Percentiles rank a stretch among this genome's conserved stretches.
These are phyloP conservation scores for Siniperca scherzeri DNA, from an alignment of 2,797 vertebrate species.

Conservation along the genomic window DNA sequence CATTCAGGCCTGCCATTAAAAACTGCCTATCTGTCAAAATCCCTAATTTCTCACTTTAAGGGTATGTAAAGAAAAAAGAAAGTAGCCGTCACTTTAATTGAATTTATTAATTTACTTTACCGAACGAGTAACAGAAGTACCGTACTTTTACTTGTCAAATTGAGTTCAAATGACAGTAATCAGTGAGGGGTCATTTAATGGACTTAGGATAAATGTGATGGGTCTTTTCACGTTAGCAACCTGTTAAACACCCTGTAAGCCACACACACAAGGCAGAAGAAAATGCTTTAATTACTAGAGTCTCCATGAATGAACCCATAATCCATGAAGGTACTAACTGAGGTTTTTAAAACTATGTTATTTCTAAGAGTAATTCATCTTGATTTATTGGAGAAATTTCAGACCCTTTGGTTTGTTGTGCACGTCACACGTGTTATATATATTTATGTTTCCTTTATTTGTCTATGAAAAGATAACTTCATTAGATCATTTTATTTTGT, in stretches of 20 bases:
- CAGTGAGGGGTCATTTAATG: not conserved
- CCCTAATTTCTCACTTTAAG: not conserved
- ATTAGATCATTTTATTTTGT: not conserved
- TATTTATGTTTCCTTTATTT: not conserved
- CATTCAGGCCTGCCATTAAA: not conserved
- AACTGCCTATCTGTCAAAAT: not conserved
- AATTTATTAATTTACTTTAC: slow-evolving; percentile 25
- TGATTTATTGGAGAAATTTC: not conserved
- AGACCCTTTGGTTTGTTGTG: too few relatives aligned
- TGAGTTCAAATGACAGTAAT: not conserved
- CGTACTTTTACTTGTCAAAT: not conserved
- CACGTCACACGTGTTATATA: too few relatives aligned
- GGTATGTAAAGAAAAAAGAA: not conserved
- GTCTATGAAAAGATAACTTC: not conserved
- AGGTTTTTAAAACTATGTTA: not conserved
- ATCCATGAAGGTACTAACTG: not conserved
- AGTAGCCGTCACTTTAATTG: slow-evolving; percentile 1
- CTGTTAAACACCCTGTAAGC: slow-evolving; percentile 5
- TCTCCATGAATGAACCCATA: not conserved
- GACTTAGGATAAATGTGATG: not conserved
- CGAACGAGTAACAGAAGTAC: not conserved
- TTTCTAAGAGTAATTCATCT: not conserved
- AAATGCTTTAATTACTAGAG: not conserved
- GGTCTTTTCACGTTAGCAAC: not conserved
- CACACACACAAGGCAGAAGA: not conserved